phyloP scores from a whole-genome alignment of 53 echinoderm and acorn worm genomes.

The Arbacia lixula region DNA sequence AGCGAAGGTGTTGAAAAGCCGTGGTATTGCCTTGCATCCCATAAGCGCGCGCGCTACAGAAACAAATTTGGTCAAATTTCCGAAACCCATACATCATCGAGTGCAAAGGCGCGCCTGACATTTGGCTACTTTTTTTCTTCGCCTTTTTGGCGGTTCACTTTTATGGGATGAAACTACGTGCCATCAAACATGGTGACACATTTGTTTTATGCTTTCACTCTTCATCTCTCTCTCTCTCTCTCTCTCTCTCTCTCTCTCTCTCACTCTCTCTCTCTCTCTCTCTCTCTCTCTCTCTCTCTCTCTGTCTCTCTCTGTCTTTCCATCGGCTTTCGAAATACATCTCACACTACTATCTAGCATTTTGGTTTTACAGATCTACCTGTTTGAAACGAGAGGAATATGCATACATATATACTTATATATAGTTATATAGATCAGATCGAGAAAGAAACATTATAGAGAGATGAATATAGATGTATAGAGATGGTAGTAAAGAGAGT shows the following conservation, averaged over 20 bases:
- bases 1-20: constrained; percentile 23
- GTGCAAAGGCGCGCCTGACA: constrained; percentile 7
- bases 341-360: too few species aligned
- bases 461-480: too few species aligned
- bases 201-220: background rate
- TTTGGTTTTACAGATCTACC: too few species aligned
- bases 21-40: constrained; percentile 6
- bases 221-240: background rate
- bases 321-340: too few species aligned
- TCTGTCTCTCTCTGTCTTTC: background rate
- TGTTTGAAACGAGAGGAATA: too few species aligned
- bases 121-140: constrained; percentile 36
- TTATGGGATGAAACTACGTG: constrained; percentile 13
- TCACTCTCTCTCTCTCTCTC: background rate
- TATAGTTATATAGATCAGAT: too few species aligned
- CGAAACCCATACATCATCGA: constrained; percentile 49
- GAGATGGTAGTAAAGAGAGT: too few species aligned
- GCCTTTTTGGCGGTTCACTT: constrained; percentile 28
- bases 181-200: constrained; percentile 9
- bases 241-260: background rate
- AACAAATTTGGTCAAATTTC: constrained; percentile 41
- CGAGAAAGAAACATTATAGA: too few species aligned
- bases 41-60: background rate
- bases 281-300: constrained; percentile 4
- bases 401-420: too few species aligned